phyloP scores from a whole-genome alignment of 2,888 invertebrate species.

The Drosophila pullipes region DNA sequence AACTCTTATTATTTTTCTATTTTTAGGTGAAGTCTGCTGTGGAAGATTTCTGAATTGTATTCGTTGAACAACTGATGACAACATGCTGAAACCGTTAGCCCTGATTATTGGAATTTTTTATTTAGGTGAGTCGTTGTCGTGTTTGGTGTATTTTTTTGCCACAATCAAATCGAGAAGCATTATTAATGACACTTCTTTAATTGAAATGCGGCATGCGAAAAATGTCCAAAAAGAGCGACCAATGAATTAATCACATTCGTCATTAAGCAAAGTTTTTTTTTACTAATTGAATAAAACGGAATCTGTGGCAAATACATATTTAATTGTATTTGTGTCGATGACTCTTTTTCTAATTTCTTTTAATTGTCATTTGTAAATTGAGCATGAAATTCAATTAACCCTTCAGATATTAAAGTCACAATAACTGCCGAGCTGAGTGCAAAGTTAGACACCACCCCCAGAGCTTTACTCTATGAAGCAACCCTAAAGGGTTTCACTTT shows the following conservation, averaged over 20 bases:
- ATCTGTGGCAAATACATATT: slow-evolving; percentile 30
- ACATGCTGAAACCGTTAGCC: slow-evolving; percentile 77
- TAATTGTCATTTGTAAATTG: slow-evolving; percentile 21
- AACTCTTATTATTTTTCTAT: neutral
- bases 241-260: slow-evolving; percentile 61
- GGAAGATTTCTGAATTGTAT: slow-evolving; percentile 37
- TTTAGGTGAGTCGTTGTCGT: slow-evolving; percentile 73
- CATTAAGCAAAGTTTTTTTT: slow-evolving; percentile 43
- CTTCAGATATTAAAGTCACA: neutral
- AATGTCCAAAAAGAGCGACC: slow-evolving; percentile 18
- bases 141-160: slow-evolving; percentile 7
- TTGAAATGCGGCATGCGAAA: slow-evolving; percentile 60
- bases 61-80: slow-evolving; percentile 72
- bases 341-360: slow-evolving; percentile 1
- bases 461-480: neutral
- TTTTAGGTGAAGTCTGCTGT: slow-evolving; percentile 59
- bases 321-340: slow-evolving; percentile 22
- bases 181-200: slow-evolving; percentile 63
- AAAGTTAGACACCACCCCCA: neutral
- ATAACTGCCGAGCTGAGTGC: neutral
- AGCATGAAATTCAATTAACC: slow-evolving; percentile 18
- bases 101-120: slow-evolving; percentile 81
- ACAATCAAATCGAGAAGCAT: slow-evolving; percentile 21
- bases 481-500: neutral
- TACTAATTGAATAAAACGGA: slow-evolving; percentile 36